Conservation (phyloP, 2,888 invertebrate species). For the Acleris cristana region DNA sequence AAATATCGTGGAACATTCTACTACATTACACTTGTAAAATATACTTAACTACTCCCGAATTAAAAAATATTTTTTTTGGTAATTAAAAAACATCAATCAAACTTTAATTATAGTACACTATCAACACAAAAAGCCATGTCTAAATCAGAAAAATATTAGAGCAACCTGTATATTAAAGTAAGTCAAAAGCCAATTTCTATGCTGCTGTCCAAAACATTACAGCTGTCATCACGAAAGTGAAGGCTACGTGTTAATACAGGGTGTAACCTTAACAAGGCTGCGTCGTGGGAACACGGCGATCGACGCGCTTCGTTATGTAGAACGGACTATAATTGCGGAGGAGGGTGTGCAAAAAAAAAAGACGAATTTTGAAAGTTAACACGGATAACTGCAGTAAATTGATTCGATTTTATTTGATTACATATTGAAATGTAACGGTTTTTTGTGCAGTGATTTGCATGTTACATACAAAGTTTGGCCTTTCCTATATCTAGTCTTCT, state of each 20-base stretch:
- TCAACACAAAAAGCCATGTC: too few relatives aligned
- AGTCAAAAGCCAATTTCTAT: not conserved
- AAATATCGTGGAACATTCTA: too few relatives aligned
- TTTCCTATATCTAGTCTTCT: too few relatives aligned
- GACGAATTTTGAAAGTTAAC: conserved; percentile 31
- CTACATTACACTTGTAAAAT: too few relatives aligned
- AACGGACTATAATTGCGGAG: conserved; percentile 58
- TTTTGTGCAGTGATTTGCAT: not conserved
- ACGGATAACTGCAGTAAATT: not conserved
- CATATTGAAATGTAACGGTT: not conserved
- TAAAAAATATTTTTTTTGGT: too few relatives aligned
- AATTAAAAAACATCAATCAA: too few relatives aligned
- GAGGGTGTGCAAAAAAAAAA: conserved; percentile 46
- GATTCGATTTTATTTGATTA: too few relatives aligned
- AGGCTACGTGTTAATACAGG: conserved; percentile 13
- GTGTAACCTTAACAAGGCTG: conserved; percentile 27
- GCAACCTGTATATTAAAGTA: not conserved
- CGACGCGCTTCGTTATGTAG: conserved; percentile 64
- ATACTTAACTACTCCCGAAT: too few relatives aligned
- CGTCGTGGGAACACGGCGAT: conserved; percentile 57
- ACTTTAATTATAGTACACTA: too few relatives aligned
- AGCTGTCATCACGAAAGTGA: not conserved
- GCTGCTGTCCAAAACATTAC: not conserved
- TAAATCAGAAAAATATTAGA: not conserved
- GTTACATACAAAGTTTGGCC: too few relatives aligned